Evolutionary conservation across 2,797 vertebrate genomes (phyloP), one percentile per base, ranked within the genome.

Genomic region (Microhierax caerulescens): DNA sequence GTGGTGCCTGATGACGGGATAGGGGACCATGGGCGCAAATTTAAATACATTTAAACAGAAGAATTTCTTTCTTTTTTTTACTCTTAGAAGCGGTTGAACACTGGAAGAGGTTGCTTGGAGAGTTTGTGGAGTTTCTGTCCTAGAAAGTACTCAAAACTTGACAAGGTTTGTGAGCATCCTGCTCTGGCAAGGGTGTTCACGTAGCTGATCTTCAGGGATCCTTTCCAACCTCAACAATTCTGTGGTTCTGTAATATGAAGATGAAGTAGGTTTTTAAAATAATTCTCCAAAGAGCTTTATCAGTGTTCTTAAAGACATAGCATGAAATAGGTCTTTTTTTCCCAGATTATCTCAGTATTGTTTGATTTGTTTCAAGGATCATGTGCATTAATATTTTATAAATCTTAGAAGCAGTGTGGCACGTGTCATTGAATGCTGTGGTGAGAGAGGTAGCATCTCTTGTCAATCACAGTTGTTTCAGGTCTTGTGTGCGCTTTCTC

Each of bases 341-440:
- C 14, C 30, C 60, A 50, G 59, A 23, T 75, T 86, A 23, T 28
- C 57, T 83, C 36, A 91, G 68, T 90, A 83, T 82, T 91, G 9
- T 61, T 78, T 79, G 74, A 88, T 95, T 97, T 94, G 25, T 96
- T 93, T 94, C 67, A 83, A 82, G 30, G 24, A 56, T 82, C 77
- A 39, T 17, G 16, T 87, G 24, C 85, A 80, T 94, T 94, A 94
- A 91, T 90, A 92, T 95, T 94, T 97, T 88, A 37, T 90, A 69
- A 90, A 45, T 51, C 63, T 76, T 72, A 43, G 41, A 34, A 76
- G 45, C 53, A 82, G 41, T 9, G 65, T 77, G 61, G 37, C 32
- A 32, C 85, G 45, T 80, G 82, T 94, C 97, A 84, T 96, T 94
- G 90, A 89, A 93, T 80, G 45, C 59, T 94, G 37, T 41, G 43